Conservation (phyloP, 2,113 vertebrate species). For the Halcyon senegalensis region DNA sequence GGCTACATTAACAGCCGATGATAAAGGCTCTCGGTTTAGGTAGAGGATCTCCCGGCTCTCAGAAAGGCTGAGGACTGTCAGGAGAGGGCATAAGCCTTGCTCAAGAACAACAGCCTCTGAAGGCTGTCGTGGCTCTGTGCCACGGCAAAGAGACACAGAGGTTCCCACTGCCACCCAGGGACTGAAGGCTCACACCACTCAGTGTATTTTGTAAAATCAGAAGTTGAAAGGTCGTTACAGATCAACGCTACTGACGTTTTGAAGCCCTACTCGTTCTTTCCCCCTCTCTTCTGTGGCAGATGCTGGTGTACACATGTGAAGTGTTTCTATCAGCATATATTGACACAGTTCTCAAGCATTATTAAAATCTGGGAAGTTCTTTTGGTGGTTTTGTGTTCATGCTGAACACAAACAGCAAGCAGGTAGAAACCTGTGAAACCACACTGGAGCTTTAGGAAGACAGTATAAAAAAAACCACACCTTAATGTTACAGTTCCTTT, state of each 20-base stretch:
- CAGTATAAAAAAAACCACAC: not conserved
- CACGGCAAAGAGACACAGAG: not conserved
- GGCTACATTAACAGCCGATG: not conserved
- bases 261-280: not conserved
- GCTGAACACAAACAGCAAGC: not conserved
- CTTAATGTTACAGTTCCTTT: not conserved
- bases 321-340: not conserved
- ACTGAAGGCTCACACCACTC: not conserved
- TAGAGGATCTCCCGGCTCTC: not conserved
- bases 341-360: not conserved
- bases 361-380: not conserved
- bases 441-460: not conserved
- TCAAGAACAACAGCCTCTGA: not conserved
- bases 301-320: not conserved
- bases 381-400: not conserved
- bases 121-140: accelerated
- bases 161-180: not conserved
- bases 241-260: not conserved
- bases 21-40: not conserved
- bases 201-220: not conserved
- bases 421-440: not conserved
- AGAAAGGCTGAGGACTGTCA: not conserved
- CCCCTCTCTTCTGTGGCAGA: not conserved
- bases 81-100: not conserved
- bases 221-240: not conserved